Evolutionary conservation across 92 coral and sea anemone genomes (phyloP).

Genomic region (Galaxea fascicularis): DNA sequence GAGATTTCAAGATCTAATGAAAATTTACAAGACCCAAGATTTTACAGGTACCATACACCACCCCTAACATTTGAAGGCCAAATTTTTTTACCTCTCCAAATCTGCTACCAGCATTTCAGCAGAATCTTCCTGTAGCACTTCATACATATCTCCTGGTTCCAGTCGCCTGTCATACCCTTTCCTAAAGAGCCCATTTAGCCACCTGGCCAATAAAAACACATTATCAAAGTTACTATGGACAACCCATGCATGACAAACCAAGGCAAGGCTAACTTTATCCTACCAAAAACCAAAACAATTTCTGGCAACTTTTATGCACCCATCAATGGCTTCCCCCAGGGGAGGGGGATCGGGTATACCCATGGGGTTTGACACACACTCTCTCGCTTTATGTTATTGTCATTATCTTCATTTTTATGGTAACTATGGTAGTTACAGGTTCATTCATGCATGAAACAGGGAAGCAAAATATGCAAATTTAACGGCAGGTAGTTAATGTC

Average conservation of each 20-base stretch:
- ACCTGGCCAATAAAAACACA: conserved; percentile 49
- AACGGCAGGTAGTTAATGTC: not conserved
- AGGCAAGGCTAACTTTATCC: not conserved
- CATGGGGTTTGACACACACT: too few species aligned
- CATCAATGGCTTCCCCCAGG: too few species aligned
- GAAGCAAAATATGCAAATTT: not conserved
- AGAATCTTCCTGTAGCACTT: conserved; percentile 81
- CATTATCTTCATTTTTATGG: not conserved
- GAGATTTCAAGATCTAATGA: too few species aligned
- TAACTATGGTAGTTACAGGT: not conserved
- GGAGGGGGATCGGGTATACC: too few species aligned
- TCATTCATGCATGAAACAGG: not conserved
- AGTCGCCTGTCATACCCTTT: conserved; percentile 88
- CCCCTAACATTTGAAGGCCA: not conserved
- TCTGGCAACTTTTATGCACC: too few species aligned
- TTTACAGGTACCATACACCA: too few species aligned
- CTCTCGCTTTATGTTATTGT: too few species aligned
- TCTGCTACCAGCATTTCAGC: conserved; percentile 64
- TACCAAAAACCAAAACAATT: not conserved
- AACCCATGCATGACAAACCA: not conserved
- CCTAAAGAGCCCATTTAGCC: conserved; percentile 82
- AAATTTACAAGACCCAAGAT: too few species aligned
- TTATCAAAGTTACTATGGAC: too few species aligned
- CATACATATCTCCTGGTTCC: conserved; percentile 83
- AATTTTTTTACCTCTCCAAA: conserved; percentile 56